phyloP scores from a whole-genome alignment of 2,113 vertebrate genomes.

The Poeciliopsis retropinna region DNA sequence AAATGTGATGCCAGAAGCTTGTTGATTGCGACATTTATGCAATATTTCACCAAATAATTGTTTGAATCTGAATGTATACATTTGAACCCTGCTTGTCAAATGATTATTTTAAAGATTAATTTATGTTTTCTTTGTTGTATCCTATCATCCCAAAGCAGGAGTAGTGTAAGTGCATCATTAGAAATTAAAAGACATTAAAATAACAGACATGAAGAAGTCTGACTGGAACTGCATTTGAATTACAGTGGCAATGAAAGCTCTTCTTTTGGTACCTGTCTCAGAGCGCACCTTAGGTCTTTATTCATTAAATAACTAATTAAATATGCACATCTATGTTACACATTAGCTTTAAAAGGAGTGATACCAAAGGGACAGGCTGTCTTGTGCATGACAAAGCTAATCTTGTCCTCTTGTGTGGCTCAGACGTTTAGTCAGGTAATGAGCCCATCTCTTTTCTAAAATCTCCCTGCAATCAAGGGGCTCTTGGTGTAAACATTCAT shows the following conservation, averaged over 20 bases:
- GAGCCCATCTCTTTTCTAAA: constrained; percentile 60
- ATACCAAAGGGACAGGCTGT: constrained; percentile 24
- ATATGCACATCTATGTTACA: not conserved
- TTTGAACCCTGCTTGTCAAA: not conserved
- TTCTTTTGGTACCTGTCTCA: not conserved
- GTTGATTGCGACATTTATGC: no score
- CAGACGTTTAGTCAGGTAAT: constrained; percentile 64
- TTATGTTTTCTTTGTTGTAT: not conserved
- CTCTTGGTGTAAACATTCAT: constrained; percentile 64
- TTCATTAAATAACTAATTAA: constrained; percentile 52
- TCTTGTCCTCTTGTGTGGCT: constrained; percentile 60
- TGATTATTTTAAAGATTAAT: not conserved
- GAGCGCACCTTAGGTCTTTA: not conserved
- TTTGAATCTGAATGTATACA: not conserved
- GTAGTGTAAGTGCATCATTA: not conserved
- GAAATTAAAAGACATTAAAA: not conserved
- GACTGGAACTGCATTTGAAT: constrained; percentile 18
- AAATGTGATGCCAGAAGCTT: not conserved
- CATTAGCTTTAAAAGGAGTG: not conserved
- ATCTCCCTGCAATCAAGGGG: constrained; percentile 62
- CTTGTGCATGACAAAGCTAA: constrained; percentile 43
- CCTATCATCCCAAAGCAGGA: not conserved
- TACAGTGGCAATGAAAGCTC: constrained; percentile 32
- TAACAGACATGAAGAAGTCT: not conserved
- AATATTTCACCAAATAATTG: not conserved